Conservation (phyloP, 2,113 vertebrate species). For the Chloroceryle aenea region DNA sequence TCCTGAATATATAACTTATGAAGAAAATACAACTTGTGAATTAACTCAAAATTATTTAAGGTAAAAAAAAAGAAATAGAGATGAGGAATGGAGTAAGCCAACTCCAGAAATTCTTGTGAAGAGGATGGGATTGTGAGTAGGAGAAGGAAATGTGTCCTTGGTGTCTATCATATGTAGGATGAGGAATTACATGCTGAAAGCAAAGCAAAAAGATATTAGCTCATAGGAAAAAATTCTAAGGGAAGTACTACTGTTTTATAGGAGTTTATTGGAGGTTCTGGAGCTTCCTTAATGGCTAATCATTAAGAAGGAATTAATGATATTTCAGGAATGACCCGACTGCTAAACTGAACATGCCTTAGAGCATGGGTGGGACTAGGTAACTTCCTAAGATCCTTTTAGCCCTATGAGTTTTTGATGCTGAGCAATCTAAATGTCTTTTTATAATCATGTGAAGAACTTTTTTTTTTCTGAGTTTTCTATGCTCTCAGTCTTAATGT, state of each 20-base stretch:
- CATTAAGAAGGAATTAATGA: background rate
- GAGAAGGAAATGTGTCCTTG: background rate
- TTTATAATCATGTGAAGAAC: background rate
- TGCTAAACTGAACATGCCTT: background rate
- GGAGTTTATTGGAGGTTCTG: background rate
- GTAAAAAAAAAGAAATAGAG: background rate
- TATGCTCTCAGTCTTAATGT: background rate
- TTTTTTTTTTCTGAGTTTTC: background rate
- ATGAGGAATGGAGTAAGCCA: background rate
- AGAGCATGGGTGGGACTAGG: background rate
- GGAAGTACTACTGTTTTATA: background rate
- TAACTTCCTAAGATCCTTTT: background rate
- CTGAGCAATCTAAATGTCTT: background rate
- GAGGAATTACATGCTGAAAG: background rate
- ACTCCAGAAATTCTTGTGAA: background rate
- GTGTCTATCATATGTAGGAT: background rate
- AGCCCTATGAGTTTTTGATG: background rate
- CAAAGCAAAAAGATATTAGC: background rate
- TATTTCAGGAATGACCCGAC: background rate
- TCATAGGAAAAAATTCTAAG: background rate
- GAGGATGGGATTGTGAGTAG: background rate
- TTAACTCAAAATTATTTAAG: background rate
- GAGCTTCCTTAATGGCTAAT: background rate
- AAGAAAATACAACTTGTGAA: background rate
- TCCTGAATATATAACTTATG: background rate